Conservation (phyloP, 1,140 invertebrate genomes). For the Pissodes strobi region DNA sequence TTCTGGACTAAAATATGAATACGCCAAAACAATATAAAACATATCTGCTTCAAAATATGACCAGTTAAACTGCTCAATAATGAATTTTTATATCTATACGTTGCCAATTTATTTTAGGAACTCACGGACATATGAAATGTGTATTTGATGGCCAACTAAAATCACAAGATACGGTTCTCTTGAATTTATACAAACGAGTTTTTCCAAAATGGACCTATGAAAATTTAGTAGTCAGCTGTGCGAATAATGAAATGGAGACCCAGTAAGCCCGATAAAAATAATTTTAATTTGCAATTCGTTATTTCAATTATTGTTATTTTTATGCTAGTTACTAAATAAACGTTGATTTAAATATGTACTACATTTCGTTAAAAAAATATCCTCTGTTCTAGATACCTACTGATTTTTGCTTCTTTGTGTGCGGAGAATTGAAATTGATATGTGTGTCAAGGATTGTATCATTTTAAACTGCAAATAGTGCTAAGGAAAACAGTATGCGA, state of each 20-base stretch:
- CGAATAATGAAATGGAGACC: conserved; percentile 29
- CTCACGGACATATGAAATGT: conserved; percentile 99
- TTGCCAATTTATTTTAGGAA: no score
- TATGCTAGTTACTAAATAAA: background rate
- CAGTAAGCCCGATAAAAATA: background rate
- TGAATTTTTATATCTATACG: no score
- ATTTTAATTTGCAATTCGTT: background rate
- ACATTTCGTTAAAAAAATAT: conserved; percentile 1
- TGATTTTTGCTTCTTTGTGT: background rate
- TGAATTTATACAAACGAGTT: conserved; percentile 94
- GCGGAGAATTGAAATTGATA: background rate
- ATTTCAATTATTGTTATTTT: background rate
- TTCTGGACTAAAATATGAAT: no score
- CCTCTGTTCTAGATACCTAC: conserved; percentile 9
- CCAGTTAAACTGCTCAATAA: no score
- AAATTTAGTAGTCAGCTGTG: conserved; percentile 58
- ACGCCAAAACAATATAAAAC: no score
- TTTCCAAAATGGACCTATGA: conserved; percentile 98
- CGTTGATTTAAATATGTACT: background rate
- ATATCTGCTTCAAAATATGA: no score
- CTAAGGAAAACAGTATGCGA: no score
- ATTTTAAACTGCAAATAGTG: no score
- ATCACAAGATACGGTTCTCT: conserved; percentile 92
- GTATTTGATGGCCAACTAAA: conserved; percentile 92
- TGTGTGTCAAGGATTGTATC: conserved; percentile 10